Evolutionary conservation across 2,113 vertebrate species (phyloP).

Genomic region (Eclectus roratus): DNA sequence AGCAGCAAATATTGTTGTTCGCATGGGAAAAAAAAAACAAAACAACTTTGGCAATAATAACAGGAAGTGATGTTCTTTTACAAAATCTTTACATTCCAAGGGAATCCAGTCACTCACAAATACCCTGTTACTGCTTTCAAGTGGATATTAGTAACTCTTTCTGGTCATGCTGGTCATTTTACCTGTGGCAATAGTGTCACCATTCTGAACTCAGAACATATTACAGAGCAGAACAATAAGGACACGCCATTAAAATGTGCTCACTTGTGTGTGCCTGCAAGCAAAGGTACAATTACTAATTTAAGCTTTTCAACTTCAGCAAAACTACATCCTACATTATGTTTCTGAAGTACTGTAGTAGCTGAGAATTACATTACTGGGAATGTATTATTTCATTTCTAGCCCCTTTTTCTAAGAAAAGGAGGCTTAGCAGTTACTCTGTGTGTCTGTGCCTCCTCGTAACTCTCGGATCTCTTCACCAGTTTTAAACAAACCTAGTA

Average conservation of each 20-base stretch:
- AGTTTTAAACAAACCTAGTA: not conserved
- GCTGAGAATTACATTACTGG: not conserved
- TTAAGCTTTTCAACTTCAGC: not conserved
- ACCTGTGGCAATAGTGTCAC: not conserved
- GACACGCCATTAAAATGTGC: not conserved
- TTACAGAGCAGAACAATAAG: not conserved
- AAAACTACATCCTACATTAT: not conserved
- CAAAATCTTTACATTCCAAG: not conserved
- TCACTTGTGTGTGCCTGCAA: not conserved
- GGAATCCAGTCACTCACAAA: not conserved
- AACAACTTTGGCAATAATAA: not conserved
- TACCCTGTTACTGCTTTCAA: not conserved
- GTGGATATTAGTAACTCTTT: not conserved
- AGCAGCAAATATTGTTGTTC: not conserved
- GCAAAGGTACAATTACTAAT: not conserved
- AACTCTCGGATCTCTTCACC: not conserved
- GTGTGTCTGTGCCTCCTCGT: not conserved
- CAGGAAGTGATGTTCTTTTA: not conserved
- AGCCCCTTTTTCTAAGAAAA: not conserved
- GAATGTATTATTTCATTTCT: not conserved
- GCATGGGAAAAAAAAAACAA: not conserved
- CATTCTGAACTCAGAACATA: not conserved
- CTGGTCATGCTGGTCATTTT: not conserved
- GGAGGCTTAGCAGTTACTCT: not conserved
- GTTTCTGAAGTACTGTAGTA: not conserved